phyloP scores from a whole-genome alignment of 2,797 vertebrate genomes.

The Streptopelia turtur region DNA sequence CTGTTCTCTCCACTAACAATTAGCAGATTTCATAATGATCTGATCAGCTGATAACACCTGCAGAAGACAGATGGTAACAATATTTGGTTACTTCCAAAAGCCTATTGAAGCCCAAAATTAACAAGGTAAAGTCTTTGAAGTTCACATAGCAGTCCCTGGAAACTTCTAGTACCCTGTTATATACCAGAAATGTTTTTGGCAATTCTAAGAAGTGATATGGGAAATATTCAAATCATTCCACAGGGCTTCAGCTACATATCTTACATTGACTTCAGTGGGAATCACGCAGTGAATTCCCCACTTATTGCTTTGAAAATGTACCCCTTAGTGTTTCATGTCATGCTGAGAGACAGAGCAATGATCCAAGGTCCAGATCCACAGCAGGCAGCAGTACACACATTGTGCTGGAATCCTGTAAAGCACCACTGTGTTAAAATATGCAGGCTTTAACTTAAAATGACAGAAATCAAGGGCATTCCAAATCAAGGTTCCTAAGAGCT shows the following conservation, averaged over 20 bases:
- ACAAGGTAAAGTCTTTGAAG: neutral
- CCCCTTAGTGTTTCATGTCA: slow-evolving; percentile 38
- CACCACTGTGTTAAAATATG: slow-evolving; percentile 51
- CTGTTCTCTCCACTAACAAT: neutral
- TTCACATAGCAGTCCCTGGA: neutral
- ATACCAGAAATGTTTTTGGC: slow-evolving; percentile 6
- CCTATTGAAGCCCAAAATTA: neutral
- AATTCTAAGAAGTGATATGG: slow-evolving; percentile 8
- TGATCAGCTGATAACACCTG: neutral
- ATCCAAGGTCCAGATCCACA: slow-evolving; percentile 57
- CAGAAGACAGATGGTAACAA: neutral
- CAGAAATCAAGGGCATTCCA: slow-evolving; percentile 62
- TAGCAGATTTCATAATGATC: neutral
- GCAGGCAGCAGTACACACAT: slow-evolving; percentile 26
- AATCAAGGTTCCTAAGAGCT: slow-evolving; percentile 17
- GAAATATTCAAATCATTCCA: slow-evolving; percentile 48
- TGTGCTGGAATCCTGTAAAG: slow-evolving; percentile 30
- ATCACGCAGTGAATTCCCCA: neutral
- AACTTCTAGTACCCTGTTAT: neutral
- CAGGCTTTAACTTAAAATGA: slow-evolving; percentile 58
- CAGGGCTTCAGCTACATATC: neutral
- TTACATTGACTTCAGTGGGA: slow-evolving; percentile 32
- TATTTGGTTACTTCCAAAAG: neutral
- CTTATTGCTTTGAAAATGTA: slow-evolving; percentile 38
- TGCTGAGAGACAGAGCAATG: slow-evolving; percentile 59